Base-by-base conservation (phyloP, 2,113 vertebrate species). In the Sturnira hondurensis region DNA sequence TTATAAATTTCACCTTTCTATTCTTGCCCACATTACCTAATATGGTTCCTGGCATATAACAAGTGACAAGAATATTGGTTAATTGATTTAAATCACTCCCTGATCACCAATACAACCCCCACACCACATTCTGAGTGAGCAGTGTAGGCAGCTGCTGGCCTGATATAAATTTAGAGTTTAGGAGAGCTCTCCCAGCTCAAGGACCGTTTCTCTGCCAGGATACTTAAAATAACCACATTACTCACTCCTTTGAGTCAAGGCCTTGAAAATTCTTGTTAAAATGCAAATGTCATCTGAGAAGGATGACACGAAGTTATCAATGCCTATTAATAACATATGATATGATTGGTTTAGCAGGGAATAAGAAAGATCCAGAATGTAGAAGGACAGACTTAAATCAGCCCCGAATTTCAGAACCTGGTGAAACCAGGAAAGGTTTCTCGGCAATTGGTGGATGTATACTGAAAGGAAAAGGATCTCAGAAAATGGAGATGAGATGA, bases 291-390 rank as follows among this genome's bases (percentile, higher is more conserved):
- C 93, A 96, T 93, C 52, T 74, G 71, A 85, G 67, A 87, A 31
- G 73, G 16, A 93, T 96, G 95, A 65, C 93, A 83, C 45, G 47
- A 96, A 92, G 77, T 94, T 97, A 96, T 93, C 87, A 67, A 92
- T 97, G 54, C 76, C 90, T 97, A 90, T 97, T 97, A 97, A 96
- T 97, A 96, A 95, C 95, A 86, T n/a, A 41, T 56, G 94, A 94
- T 78, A 61, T 43, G 71, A 93, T 78, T 89, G 95, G 33, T 24
- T 84, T 92, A 65, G 31, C 58, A 65, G 58, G 28, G 58, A 87
- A 71, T 87, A 87, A 80, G 65, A 92, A 38, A 52, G 56, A 85
- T 68, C 45, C 31, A 92, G 67, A 82, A 36, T 80, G 38, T 56
- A n/a, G 61, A 94, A 95, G 19, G 67, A 28, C 36, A 95, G 12